Evolutionary conservation across 2,113 vertebrate genomes (phyloP).

Genomic region (Corythoichthys intestinalis): DNA sequence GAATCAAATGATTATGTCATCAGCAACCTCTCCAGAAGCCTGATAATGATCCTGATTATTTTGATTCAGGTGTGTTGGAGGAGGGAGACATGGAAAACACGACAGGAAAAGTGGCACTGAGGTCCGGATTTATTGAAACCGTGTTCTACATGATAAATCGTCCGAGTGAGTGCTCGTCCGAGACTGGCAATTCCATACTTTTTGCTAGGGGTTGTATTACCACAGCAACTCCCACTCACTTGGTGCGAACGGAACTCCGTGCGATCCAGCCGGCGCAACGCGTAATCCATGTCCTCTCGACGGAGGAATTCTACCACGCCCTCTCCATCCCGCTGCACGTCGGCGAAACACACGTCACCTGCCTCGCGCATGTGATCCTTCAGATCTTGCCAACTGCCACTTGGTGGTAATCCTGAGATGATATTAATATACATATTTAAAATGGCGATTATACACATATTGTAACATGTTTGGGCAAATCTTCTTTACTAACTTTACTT

Average conservation of each 20-base stretch:
- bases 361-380: slow-evolving; percentile 85
- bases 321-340: slow-evolving; percentile 80
- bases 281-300: slow-evolving; percentile 85
- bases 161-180: too few relatives aligned
- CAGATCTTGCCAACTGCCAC: slow-evolving; percentile 89
- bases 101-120: too few relatives aligned
- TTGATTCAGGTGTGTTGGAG: too few relatives aligned
- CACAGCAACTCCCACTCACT: slow-evolving; percentile 55
- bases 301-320: slow-evolving; percentile 84
- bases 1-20: too few relatives aligned
- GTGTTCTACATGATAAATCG: too few relatives aligned
- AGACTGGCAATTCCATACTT: too few relatives aligned
- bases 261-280: slow-evolving; percentile 78
- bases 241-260: slow-evolving; percentile 83
- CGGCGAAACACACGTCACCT: slow-evolving; percentile 82
- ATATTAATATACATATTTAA: background rate
- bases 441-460: background rate
- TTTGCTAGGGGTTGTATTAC: background rate
- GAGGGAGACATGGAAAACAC: too few relatives aligned
- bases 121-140: too few relatives aligned
- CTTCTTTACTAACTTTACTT: background rate
- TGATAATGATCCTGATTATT: too few relatives aligned
- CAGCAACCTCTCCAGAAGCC: too few relatives aligned
- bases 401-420: slow-evolving; percentile 76
- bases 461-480: background rate